phyloP scores from a whole-genome alignment of 2,888 invertebrate genomes.

The Meghimatium bilineatum region DNA sequence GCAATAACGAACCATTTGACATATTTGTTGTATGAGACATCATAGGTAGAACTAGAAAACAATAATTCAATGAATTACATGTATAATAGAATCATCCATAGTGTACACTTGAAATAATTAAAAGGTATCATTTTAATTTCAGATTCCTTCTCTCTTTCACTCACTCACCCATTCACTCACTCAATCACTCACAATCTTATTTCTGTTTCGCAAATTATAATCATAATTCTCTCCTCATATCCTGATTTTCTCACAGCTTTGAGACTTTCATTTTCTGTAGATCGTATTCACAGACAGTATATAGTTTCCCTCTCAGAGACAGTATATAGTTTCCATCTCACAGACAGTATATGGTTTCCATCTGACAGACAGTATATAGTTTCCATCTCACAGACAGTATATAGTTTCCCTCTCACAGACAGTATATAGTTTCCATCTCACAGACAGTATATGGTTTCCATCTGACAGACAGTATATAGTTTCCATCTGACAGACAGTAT shows the following conservation, averaged over 20 bases:
- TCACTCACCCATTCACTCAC: neutral
- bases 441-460: too few species aligned
- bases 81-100: too few species aligned
- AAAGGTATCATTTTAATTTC: neutral
- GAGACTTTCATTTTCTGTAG: neutral
- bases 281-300: too few species aligned
- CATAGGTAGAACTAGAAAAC: too few species aligned
- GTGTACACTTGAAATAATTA: too few species aligned
- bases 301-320: too few species aligned
- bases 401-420: neutral
- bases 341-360: neutral
- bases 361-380: too few species aligned
- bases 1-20: too few species aligned
- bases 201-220: too few species aligned
- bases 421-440: neutral
- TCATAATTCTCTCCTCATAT: neutral
- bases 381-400: too few species aligned
- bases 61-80: too few species aligned
- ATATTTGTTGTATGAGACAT: too few species aligned
- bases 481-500: neutral
- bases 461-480: neutral
- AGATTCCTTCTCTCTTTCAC: neutral
- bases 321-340: neutral
- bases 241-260: neutral
- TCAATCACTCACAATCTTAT: neutral